Conservation (phyloP, 2,888 invertebrate genomes). For the Anoplius nigerrimus region DNA sequence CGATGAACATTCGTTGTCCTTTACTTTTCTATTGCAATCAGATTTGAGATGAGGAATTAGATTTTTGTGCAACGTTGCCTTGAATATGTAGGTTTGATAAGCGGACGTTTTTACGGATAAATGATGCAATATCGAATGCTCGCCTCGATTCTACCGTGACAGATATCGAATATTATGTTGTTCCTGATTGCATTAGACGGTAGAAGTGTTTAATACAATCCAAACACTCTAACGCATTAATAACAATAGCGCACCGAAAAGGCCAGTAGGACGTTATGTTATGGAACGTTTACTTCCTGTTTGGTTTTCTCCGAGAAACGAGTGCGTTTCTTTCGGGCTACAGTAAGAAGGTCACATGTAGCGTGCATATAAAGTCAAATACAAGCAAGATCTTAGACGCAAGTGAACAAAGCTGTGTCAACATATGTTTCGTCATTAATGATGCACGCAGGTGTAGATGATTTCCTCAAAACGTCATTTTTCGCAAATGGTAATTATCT, state of each 20-base stretch:
- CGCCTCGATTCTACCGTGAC: slow-evolving; percentile 1
- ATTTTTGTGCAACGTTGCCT: neutral
- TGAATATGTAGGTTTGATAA: neutral
- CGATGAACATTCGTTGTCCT: neutral
- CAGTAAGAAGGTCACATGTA: neutral
- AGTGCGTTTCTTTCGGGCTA: too few relatives aligned
- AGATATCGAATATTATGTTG: neutral
- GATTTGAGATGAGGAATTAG: too few relatives aligned
- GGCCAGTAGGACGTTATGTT: neutral
- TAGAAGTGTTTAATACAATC: neutral
- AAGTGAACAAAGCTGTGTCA: slow-evolving; percentile 38
- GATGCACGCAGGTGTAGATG: slow-evolving; percentile 29
- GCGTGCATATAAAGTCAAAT: too few relatives aligned
- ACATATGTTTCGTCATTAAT: slow-evolving; percentile 40
- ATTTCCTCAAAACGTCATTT: slow-evolving; percentile 50
- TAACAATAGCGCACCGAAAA: neutral
- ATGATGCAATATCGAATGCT: neutral
- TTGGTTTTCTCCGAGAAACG: neutral
- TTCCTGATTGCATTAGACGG: neutral
- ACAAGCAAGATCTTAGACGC: slow-evolving; percentile 1
- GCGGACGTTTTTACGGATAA: neutral
- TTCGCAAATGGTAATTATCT: slow-evolving; percentile 6
- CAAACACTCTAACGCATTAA: slow-evolving; percentile 1
- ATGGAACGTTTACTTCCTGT: slow-evolving; percentile 5
- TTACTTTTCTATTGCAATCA: neutral